Evolutionary conservation across 2,797 vertebrate species (phyloP).

Genomic region (Sciurus carolinensis): DNA sequence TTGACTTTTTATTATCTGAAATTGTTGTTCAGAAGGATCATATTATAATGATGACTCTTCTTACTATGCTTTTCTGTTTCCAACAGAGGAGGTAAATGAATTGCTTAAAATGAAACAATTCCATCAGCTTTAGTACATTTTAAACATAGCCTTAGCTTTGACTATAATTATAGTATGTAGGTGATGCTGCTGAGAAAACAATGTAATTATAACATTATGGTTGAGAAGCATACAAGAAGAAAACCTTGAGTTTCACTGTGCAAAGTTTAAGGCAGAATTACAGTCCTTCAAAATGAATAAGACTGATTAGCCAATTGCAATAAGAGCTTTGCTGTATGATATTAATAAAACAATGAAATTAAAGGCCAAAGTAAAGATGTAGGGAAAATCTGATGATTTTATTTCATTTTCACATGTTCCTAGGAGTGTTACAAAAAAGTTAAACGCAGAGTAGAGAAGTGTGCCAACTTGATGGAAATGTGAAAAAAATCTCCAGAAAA

Average conservation of each 20-base stretch:
- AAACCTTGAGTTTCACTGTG: conserved; percentile 59
- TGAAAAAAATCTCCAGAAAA: background rate
- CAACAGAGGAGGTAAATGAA: conserved; percentile 71
- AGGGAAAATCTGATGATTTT: background rate
- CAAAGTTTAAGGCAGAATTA: conserved; percentile 43
- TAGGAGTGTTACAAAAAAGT: background rate
- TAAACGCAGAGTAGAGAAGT: background rate
- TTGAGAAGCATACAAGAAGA: conserved; percentile 68
- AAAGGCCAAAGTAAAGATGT: conserved; percentile 45
- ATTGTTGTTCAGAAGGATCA: conserved; percentile 65
- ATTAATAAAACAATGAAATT: conserved; percentile 51
- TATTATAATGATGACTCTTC: conserved; percentile 7
- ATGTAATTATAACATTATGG: conserved; percentile 75
- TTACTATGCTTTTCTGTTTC: conserved; percentile 64
- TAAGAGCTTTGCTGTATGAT: conserved; percentile 10
- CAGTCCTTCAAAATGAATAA: conserved; percentile 42
- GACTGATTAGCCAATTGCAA: conserved; percentile 64
- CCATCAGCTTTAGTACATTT: background rate
- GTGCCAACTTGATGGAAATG: background rate
- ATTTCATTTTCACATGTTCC: background rate
- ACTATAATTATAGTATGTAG: conserved; percentile 75
- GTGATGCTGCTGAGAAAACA: conserved; percentile 69
- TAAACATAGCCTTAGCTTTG: conserved; percentile 80
- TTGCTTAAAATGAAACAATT: conserved; percentile 76
- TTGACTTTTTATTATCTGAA: conserved; percentile 61